Evolutionary conservation across 2,113 vertebrate genomes (phyloP), one percentile per base, ranked within the genome.

Genomic region (Columbina picui): DNA sequence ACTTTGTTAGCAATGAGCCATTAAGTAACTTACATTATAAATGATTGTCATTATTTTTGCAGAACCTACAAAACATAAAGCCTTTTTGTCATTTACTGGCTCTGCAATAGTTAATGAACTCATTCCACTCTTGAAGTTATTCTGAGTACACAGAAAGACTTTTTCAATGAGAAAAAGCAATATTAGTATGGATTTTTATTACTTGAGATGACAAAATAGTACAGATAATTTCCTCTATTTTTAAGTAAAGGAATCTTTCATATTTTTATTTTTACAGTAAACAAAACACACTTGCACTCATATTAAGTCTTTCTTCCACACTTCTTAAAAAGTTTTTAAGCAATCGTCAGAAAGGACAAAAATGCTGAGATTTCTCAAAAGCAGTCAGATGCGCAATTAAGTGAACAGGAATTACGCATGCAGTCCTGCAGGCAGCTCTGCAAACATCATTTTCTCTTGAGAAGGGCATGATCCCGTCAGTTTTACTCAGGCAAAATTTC

Each of bases 361-460:
- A 94, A 76, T 19, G 19, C 19, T 85, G 84, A 75, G 49, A 59
- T 87, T 76, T 92, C 91, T 82, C 74, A 57, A 61, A 87, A 82
- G 70, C 49, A 87, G 79, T 73, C 78, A 57, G 69, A 82, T 85
- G 84, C 80, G 92, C 93, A 87, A 76, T 82, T 89, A 93, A 96
- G 79, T 69, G 93, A 93, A 47, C 14, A 18, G 70, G 89, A 96
- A 96, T 94, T 91, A 94, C 85, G 41, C 15, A 65, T 17, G 45
- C 87, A 69, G 59, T 93, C 78, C 93, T 96, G 81, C 38, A 93
- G 93, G 87, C 94, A 94, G 84, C 84, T 89, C 93, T 94, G 87
- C 89, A 96, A 96, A 96, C 57, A 93, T 3, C 89, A 79, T n/a
- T 89, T 89, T 93, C 87, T 87, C 74, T 80, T 73, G 61, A 85